Percentiles rank a stretch among this genome's conserved stretches.
Evolutionary conservation across 2,797 vertebrate genomes (phyloP).

Genomic region (Leptatherina wallacei): DNA sequence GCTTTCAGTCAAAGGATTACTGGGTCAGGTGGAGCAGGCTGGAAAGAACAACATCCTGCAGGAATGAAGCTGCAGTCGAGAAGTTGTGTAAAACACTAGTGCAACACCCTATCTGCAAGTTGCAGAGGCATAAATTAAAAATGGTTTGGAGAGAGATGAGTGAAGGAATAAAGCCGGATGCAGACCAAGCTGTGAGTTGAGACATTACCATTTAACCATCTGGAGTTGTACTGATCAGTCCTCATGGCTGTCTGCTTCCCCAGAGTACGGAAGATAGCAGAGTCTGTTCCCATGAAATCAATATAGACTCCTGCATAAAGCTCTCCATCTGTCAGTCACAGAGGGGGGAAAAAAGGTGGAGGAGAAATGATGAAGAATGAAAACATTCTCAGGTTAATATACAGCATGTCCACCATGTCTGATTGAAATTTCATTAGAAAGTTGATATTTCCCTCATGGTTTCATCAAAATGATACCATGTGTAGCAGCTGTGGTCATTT

Average conservation of each 20-base stretch:
- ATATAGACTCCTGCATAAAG: conserved; percentile 98
- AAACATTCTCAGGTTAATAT: conserved; percentile 31
- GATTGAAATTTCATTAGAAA: conserved; percentile 27
- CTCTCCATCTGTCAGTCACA: conserved; percentile 90
- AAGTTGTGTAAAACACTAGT: conserved; percentile 11
- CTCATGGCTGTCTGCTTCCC: conserved; percentile 98
- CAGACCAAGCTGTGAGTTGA: conserved; percentile 35
- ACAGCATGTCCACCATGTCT: conserved; percentile 14
- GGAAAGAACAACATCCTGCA: conserved; percentile 43
- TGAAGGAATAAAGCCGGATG: conserved; percentile 30
- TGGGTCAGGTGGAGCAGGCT: conserved; percentile 23
- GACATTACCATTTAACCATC: conserved; percentile 95
- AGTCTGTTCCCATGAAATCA: conserved; percentile 99
- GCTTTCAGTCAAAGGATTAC: conserved; percentile 39
- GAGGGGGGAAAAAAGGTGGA: conserved; percentile 24
- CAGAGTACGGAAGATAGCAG: conserved; percentile 97
- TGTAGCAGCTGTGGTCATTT: conserved; percentile 25
- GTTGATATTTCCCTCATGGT: conserved; percentile 19
- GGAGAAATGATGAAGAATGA: conserved; percentile 32
- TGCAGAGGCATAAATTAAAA: conserved; percentile 45
- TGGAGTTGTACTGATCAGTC: conserved; percentile 99
- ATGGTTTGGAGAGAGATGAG: conserved; percentile 26
- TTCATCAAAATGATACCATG: conserved; percentile 21
- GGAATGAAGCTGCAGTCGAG: conserved; percentile 3
- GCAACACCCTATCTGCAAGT: neutral